A percentile compares a stretch with the other conserved stretches of the same genome.
These are phyloP conservation scores for Ifrita kowaldi DNA, from an alignment of 2,113 vertebrate species.

Conservation along the genomic window DNA sequence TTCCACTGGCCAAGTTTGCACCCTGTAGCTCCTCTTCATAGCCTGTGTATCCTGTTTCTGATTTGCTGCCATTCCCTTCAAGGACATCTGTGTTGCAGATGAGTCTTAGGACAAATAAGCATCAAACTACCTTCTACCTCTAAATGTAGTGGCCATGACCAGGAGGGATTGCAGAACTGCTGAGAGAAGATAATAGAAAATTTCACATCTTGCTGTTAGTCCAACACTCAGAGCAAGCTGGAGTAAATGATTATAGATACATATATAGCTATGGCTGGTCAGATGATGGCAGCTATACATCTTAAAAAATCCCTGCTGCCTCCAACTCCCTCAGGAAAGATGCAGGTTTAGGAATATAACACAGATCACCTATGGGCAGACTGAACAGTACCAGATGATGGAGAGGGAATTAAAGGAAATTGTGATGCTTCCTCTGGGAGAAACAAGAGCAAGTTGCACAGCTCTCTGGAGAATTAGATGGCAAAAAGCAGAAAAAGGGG, in stretches of 20 bases:
- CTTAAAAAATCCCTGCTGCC: not conserved
- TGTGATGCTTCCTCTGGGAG: not conserved
- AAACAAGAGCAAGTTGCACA: not conserved
- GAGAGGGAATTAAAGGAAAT: not conserved
- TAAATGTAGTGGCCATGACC: not conserved
- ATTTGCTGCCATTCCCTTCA: not conserved
- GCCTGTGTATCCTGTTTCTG: not conserved
- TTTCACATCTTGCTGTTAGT: not conserved
- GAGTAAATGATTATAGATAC: not conserved
- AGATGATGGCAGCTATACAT: not conserved
- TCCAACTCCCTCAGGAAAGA: not conserved
- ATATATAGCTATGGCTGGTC: not conserved
- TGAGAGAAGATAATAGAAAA: not conserved
- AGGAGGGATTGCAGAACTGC: not conserved
- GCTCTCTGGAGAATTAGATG: not conserved
- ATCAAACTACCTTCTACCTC: not conserved
- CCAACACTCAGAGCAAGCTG: not conserved
- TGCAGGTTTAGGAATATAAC: not conserved
- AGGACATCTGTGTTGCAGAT: not conserved
- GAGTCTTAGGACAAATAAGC: not conserved
- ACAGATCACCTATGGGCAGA: not conserved
- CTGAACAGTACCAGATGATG: not conserved
- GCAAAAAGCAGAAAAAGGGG: not conserved
- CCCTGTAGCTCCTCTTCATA: not conserved
- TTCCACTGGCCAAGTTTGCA: not conserved